Base-by-base conservation (phyloP, 1,140 invertebrate genomes). In the Trialeurodes vaporariorum region DNA sequence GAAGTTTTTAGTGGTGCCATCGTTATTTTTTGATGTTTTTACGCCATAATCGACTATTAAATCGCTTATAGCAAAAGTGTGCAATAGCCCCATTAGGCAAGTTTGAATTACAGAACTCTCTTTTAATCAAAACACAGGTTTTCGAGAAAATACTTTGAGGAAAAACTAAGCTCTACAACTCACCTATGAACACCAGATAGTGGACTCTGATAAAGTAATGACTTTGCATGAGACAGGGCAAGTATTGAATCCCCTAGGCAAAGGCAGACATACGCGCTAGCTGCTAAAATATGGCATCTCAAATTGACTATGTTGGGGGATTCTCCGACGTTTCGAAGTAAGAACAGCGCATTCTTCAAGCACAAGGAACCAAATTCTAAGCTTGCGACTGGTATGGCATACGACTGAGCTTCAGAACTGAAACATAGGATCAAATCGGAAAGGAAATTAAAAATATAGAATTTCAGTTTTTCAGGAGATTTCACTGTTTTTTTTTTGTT, bases 311-410 rank as follows among this genome's bases (percentile, higher is more conserved):
- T 61, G 17, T 70, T 64, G 5, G 67, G 66, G 5, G 67, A 34
- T 0, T 63, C 40, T 17, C 68, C 49, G 1, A 61, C 27, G 25
- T 68, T 61, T 21, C 61, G 67, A 2, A 73, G 25, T 25, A 75
- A 67, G n/a, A 70, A 63, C 24, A 91, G 77, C 21, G 93, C 92
- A 81, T 96, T 97, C 71, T 88, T 86, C 60, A 97, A 75, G 78
- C 93, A 96, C 5, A 96, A 75, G 13, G 87, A 86, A 13, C 89
- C 93, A 83, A 96, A 97, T 78, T 95, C 91, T 61, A 97, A 77
- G n/a, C 89, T 92, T 1, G 92, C 82, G 59, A 90, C 86, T 61
- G 93, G 93, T 68, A 94, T 89, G 1, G 90, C 90, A 75, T 86
- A 88, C 0, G 87, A 89, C 72, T 89, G 83, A 59, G 84, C 83